Evolutionary conservation across 1,140 invertebrate genomes (phyloP), one percentile per base, ranked within the genome.

Genomic region (Latrodectus geometricus): DNA sequence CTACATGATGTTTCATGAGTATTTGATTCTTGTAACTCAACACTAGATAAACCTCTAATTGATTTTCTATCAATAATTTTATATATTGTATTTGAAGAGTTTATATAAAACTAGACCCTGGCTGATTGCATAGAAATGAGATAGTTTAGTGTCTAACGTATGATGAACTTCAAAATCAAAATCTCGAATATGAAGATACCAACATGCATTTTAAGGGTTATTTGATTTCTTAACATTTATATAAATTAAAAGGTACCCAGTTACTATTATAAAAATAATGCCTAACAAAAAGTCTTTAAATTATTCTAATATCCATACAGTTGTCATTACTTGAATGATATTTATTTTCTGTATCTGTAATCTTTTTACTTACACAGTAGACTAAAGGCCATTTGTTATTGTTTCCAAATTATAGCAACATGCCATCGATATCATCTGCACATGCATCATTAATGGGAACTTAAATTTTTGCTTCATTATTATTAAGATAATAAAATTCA

Each of bases 261-360:
- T 85, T 35, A 77, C 66, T 23, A 85, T 50, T 23, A 23, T 48
- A 69, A 88, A 88, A 17, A 20, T 17, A 9, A 79, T 70, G 0
- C 75, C 75, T 23, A 86, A 9, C 7, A 79, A 49, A 23, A 61
- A 4, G 2, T 61, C 2, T 61, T 8, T 78, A 4, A 86, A n/a
- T 54, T 48, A 66, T 20, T 79, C 75, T n/a, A 79, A 20, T 23
- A 23, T 56, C 21, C 49, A 79, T 5, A 79, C 52, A 21, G 69
- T 79, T 48, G 84, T 75, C 48, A 52, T 48, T 15, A 61, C 50
- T 78, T 50, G 84, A 79, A 61, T 86, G 65, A 23, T 86, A 86
- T 20, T 69, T 70, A 8, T 76, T 48, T 73, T 73, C 48, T 20
- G 0, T 35, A 15, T 72, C 54, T 15, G 61, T 61, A 8, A n/a